These are phyloP conservation scores for Poeciliopsis turrubarensis DNA, from an alignment of 2,113 vertebrate species.

Conservation along the genomic window DNA sequence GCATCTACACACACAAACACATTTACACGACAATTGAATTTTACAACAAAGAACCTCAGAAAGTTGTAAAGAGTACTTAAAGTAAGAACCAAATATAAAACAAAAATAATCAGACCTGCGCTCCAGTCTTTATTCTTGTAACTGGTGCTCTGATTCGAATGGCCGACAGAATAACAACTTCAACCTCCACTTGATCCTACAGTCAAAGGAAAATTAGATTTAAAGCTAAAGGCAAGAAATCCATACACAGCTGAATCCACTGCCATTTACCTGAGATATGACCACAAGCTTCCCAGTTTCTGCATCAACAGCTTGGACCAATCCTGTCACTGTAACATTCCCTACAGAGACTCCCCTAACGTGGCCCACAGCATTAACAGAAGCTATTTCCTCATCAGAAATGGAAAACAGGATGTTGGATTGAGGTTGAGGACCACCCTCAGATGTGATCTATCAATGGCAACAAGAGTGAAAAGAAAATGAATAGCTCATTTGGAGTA, in stretches of 20 bases:
- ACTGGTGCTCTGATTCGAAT: slow-evolving; percentile 91
- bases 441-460: slow-evolving; percentile 87
- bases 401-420: slow-evolving; percentile 94
- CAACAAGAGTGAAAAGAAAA: slow-evolving; percentile 14
- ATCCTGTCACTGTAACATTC: slow-evolving; percentile 85
- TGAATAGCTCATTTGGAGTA: background rate
- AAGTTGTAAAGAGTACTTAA: background rate
- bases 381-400: slow-evolving; percentile 79
- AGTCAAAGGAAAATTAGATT: slow-evolving; percentile 3
- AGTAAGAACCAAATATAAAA: background rate
- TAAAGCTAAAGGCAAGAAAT: background rate
- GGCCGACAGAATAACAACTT: slow-evolving; percentile 87
- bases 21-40: background rate
- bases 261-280: slow-evolving; percentile 86
- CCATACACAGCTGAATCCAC: background rate
- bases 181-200: slow-evolving; percentile 91
- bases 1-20: slow-evolving; percentile 77
- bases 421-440: slow-evolving; percentile 95
- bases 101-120: slow-evolving; percentile 78
- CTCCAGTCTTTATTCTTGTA: slow-evolving; percentile 88
- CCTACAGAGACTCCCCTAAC: slow-evolving; percentile 83
- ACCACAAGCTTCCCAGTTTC: slow-evolving; percentile 90
- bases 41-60: background rate
- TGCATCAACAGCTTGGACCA: slow-evolving; percentile 89
- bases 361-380: slow-evolving; percentile 82